Evolutionary conservation across 2,888 invertebrate genomes (phyloP), one percentile per base, ranked within the genome.

Genomic region (Sphecodes monilicornis): DNA sequence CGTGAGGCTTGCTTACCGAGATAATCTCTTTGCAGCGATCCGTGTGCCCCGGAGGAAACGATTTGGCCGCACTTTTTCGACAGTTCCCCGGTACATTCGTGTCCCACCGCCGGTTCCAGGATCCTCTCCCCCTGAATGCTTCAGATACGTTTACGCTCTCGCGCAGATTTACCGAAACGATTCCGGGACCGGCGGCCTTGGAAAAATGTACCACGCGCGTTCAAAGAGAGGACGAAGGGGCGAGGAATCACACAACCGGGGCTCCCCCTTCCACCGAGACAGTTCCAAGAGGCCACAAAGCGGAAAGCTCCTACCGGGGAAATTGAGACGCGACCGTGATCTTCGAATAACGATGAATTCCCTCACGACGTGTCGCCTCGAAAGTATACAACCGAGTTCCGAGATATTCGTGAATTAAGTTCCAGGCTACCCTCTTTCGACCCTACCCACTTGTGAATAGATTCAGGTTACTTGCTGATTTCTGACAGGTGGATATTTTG

Each of bases 1-100:
- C 88, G 90, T 85, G 85, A 83, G 88, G 82, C 85, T 89, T 85
- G 86, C 88, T 90, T 89, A 89, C 90, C 73, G 85, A 85, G 90
- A 90, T 90, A 90, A 90, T 90, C 90, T 90, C 90, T 90, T 89
- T 89, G 89, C 89, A 88, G 80, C 85, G 88, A 90, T 85, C 88
- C 89, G 86, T 84, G 80, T 75, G 70, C 75, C 85, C 85, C 60
- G 64, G 80, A 78, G 88, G 85, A 88, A 90, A 84, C 86, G 90
- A 90, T 90, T 86, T 88, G 74, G 84, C 84, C 80, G 68, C 83
- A 76, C 76, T 82, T 86, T 86, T 86, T 80, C 86, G 43, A 83
- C 54, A 80, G 22, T 78, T 50, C 76, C 43, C 10, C 66, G 72
- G 69, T 76, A 70, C 78, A 74, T 79, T 75, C 85, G 39, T 66